Evolutionary conservation across 1,140 invertebrate species (phyloP), one percentile per base, ranked within the genome.

Genomic region (Cylas formicarius): DNA sequence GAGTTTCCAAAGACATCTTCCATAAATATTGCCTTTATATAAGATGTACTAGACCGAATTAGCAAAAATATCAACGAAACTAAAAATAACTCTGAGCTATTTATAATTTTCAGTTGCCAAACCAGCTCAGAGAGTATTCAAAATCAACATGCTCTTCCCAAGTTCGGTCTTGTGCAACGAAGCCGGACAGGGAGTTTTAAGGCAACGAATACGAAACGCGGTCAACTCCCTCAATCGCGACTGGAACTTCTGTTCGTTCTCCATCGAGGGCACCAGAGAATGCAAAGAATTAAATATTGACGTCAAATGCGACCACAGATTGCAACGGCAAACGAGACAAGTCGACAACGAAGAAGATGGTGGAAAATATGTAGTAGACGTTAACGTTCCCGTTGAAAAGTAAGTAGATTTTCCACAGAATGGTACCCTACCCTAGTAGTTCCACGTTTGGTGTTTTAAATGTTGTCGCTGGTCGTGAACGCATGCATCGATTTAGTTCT

Each of bases 191-290:
- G 87, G 83, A 35, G 90, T 95, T 2, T 70, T 95, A 0, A 77
- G 86, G 45, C 86, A 92, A 55, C 86, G 86, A 62, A 88, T 94
- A 2, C 77, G 84, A 50, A 81, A 83, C 54, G 88, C 89, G 11
- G 82, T 95, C 16, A 88, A 91, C 52, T 81, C 87, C 23, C 71
- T 94, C 11, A 94, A 95, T 58, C 76, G 87, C 54, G 86, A 91
- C 51, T 93, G 90, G 90, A 90, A 89, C 69, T 88, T 93, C 78
- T 93, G 89, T 62, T 88, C 88, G 0, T 89, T 88, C 56, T 83
- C 82, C 52, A 75, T 82, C n/a, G 82, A 89, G 71, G 82, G 82
- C 77, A 73, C 71, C 13, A 72, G 83, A 16, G 86, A 90, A 60
- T 93, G 90, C 62, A 89, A 87, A 64, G 86, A 91, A 59, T 68